A percentile compares a stretch with the other conserved stretches of the same genome.
phyloP scores from a whole-genome alignment of 2,888 invertebrate species.

The Pyrrhia umbra region DNA sequence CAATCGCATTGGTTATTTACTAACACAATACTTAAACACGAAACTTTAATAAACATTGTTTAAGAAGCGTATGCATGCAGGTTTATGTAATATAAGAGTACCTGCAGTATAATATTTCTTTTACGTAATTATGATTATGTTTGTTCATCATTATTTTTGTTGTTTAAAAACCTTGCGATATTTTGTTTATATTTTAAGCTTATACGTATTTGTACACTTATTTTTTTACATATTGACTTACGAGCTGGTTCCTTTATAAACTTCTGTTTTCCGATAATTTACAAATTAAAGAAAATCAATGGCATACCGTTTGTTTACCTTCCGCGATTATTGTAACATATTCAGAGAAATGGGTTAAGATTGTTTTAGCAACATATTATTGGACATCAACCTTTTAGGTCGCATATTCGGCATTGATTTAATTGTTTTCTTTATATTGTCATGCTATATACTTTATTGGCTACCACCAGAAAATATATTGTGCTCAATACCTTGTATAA shows the following conservation, averaged over 20 bases:
- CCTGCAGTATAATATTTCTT: background rate
- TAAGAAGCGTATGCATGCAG: background rate
- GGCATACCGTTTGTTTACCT: constrained; percentile 34
- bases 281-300: constrained; percentile 44
- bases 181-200: background rate
- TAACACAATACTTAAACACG: background rate
- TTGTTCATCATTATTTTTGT: constrained; percentile 5
- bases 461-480: background rate
- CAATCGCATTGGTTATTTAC: constrained; percentile 1
- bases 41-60: background rate
- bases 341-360: constrained; percentile 34
- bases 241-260: constrained; percentile 10
- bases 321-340: constrained; percentile 31
- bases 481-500: background rate
- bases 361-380: constrained; percentile 24
- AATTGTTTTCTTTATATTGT: background rate
- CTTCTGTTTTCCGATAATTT: constrained; percentile 20
- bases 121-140: constrained; percentile 13
- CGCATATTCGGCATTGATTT: background rate
- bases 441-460: background rate
- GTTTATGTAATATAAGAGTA: background rate
- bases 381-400: background rate
- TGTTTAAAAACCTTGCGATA: constrained; percentile 1
- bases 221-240: background rate
- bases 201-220: background rate